Evolutionary conservation across 2,888 invertebrate genomes (phyloP), one percentile per base, ranked within the genome.

Genomic region (Tribolium freemani): DNA sequence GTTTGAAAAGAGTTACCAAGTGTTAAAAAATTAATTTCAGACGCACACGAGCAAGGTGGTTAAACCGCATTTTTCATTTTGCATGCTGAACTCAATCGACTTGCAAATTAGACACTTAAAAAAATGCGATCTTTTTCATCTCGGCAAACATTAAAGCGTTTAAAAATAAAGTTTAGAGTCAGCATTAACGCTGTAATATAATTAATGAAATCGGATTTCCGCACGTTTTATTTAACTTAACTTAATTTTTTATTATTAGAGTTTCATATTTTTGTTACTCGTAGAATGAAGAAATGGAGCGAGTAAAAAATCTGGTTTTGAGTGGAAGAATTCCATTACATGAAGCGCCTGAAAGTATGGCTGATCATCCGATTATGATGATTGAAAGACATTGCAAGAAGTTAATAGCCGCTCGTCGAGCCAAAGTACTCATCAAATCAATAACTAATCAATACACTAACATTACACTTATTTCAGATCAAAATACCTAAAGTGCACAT

Each of bases 321-420:
- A 89, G 90, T 54, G 92, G 92, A 30, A 90, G 90, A 82, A 91
- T 93, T 53, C 91, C 92, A 0, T 84, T 92, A 44, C 88, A 90
- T 76, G 90, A 92, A 77, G 92, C 92, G 53, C 92, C 92, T 0
- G 88, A 89, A 2, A 92, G 92, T 80, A 87, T 93, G 82, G 89
- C 88, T 78, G 87, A 90, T 72, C 92, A 93, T 84, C 92, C 93
- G 0, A 90, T 93, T 2, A 92, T 92, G 84, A 89, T 90, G n/a
- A 91, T 91, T 79, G 90, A 91, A 72, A 80, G 78, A 48, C 89
- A 88, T 74, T 88, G 88, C 73, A 87, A 87, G 75, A 82, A 86
- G 67, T 82, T 89, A 73, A 88, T 89, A 72, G 85, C 85, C 8
- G 88, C 87, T 74, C 83, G 88, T 74, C 85, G 90, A 69, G 86